Conservation (phyloP, 1,140 invertebrate species). For the Agrypnia vestita region DNA sequence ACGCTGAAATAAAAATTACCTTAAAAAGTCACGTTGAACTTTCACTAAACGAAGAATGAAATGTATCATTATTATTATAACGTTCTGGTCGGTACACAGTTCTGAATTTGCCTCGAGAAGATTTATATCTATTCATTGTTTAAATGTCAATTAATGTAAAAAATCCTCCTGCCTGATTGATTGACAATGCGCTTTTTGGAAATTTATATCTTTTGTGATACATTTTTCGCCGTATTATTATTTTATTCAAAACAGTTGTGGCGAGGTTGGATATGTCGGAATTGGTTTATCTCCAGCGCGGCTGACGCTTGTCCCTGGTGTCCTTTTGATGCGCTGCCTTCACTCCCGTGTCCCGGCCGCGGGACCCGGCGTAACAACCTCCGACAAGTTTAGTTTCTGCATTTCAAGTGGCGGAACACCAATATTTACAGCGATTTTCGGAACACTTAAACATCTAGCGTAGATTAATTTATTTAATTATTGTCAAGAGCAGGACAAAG, state of each 20-base stretch:
- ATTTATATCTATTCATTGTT: slow-evolving; percentile 62
- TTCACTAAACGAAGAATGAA: too few species aligned
- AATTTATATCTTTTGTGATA: slow-evolving; percentile 60
- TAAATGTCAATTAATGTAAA: slow-evolving; percentile 62
- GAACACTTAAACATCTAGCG: too few species aligned
- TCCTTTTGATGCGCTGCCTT: slow-evolving; percentile 58
- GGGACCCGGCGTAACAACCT: too few species aligned
- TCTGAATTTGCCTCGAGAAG: slow-evolving; percentile 12
- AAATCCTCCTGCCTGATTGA: slow-evolving; percentile 58
- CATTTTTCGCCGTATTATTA: slow-evolving; percentile 61
- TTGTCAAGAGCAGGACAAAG: too few species aligned
- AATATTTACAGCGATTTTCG: too few species aligned
- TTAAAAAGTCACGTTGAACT: too few species aligned
- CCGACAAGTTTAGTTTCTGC: too few species aligned
- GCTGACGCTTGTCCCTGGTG: slow-evolving; percentile 49
- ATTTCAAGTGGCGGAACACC: too few species aligned
- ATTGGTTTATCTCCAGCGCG: slow-evolving; percentile 40
- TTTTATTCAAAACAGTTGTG: slow-evolving; percentile 56
- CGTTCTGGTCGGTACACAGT: too few species aligned
- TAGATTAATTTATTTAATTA: too few species aligned
- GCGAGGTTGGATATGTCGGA: slow-evolving; percentile 35
- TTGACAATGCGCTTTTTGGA: slow-evolving; percentile 58
- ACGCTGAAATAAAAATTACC: too few species aligned
- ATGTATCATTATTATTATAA: too few species aligned
- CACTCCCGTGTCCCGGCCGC: not conserved